Base-by-base conservation (phyloP, 1,140 invertebrate genomes). In the Hestina assimilis region DNA sequence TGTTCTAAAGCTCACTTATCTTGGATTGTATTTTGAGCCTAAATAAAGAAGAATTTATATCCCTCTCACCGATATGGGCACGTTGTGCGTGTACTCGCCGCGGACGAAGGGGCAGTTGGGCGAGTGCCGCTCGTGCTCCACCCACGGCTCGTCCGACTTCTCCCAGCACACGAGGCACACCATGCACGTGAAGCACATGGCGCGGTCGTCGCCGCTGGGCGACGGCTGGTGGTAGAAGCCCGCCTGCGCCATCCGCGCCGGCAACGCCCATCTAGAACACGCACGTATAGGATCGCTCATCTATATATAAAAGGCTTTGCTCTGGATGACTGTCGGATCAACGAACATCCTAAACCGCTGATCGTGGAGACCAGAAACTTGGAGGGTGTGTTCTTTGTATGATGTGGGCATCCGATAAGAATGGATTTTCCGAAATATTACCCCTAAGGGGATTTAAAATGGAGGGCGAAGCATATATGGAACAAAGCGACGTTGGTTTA, bases 131-230 rank as follows among this genome's bases (percentile, higher is more conserved):
- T 97, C 96, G 75, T 98, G 96, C 80, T 98, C 96, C 63, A 96
- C 97, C 96, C 96, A 98, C 0, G 97, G 97, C 83, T 98, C 96
- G 89, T 98, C 97, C 0, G 95, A 97, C 53, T 96, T 95, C 86
- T 98, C 97, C 97, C 97, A 98, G 87, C 95, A 97, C 0, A 98
- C 96, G 3, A 98, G 90, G 73, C 96, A 97, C 2, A 98, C 95
- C 68, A 94, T 95, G 83, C 97, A 98, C 0, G 95, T 96, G 79
- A 98, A 98, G 79, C 97, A 98, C 94, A 98, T 96, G 0, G 96
- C 96, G 56, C 96, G 90, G 83, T 98, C 97, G 78, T 97, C 96
- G 2, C 96, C 96, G 15, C 92, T 93, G 4, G 94, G 90, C 55
- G 95, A 96, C 0, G 96, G 96, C 74, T 97, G 95, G 79, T 98